phyloP scores from a whole-genome alignment of 92 coral and sea anemone genomes.

The Phenganax marumi region DNA sequence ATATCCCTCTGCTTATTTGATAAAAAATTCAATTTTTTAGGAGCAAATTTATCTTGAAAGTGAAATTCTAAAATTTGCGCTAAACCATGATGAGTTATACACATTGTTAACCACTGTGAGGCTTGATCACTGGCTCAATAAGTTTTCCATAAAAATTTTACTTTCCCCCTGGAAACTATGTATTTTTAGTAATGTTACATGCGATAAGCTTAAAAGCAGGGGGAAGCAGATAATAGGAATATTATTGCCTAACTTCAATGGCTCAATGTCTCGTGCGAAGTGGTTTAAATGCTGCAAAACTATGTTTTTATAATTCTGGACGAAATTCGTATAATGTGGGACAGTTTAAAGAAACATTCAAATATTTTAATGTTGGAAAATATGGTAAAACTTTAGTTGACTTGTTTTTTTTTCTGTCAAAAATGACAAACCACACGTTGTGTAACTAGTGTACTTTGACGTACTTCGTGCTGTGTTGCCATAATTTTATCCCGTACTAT shows the following conservation, averaged over 20 bases:
- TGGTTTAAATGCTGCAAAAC: background rate
- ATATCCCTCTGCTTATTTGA: background rate
- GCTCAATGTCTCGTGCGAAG: background rate
- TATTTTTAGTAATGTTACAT: no score
- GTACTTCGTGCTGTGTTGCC: no score
- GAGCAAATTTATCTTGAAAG: background rate
- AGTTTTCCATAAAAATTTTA: no score
- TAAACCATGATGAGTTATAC: background rate
- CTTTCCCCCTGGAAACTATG: no score
- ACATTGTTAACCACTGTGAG: background rate
- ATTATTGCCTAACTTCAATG: background rate
- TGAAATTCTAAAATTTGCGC: conserved; percentile 1
- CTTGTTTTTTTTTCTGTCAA: background rate
- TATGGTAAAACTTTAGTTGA: conserved; percentile 6
- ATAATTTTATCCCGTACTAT: no score
- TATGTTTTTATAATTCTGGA: background rate
- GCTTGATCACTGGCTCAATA: conserved; percentile 18
- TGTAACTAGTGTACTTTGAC: background rate
- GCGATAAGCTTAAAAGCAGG: no score
- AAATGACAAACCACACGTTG: background rate
- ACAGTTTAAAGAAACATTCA: background rate
- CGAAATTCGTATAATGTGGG: background rate
- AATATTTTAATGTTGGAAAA: background rate
- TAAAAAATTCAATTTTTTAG: background rate
- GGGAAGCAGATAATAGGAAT: no score